A percentile compares a stretch with the other conserved stretches of the same genome.
Conservation (phyloP, 35 echinoderm and acorn worm genomes). For the Eucidaris tribuloides region DNA sequence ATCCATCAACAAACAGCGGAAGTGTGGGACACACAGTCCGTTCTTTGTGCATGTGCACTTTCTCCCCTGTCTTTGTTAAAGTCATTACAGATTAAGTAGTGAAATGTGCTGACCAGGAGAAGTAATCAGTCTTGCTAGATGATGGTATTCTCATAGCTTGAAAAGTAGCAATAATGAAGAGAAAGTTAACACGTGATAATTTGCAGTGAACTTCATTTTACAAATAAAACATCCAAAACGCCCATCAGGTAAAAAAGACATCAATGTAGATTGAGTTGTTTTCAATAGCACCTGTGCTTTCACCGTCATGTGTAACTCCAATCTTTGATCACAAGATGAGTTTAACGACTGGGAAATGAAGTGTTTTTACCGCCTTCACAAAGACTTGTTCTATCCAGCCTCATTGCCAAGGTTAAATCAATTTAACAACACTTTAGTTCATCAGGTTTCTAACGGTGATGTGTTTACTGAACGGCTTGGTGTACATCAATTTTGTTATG, state of each 20-base stretch:
- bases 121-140: neutral
- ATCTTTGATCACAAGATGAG: too few relatives aligned
- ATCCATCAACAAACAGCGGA: constrained; percentile 16
- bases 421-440: too few relatives aligned
- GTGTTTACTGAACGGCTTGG: too few relatives aligned
- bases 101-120: neutral
- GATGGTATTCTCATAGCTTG: neutral
- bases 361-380: too few relatives aligned
- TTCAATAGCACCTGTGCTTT: too few relatives aligned
- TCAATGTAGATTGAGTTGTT: constrained; percentile 15
- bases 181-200: constrained; percentile 12
- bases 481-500: too few relatives aligned
- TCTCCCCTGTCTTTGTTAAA: neutral
- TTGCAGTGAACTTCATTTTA: neutral
- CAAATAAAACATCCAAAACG: neutral
- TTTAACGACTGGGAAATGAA: too few relatives aligned
- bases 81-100: constrained; percentile 6
- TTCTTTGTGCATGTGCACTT: neutral
- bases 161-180: neutral
- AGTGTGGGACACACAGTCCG: neutral
- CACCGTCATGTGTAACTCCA: too few relatives aligned
- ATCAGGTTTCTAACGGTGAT: too few relatives aligned
- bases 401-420: constrained; percentile 18
- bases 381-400: neutral
- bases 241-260: constrained; percentile 35